These are phyloP conservation scores for Drosophila athabasca DNA, from an alignment of 1,140 invertebrate species.

Conservation along the genomic window DNA sequence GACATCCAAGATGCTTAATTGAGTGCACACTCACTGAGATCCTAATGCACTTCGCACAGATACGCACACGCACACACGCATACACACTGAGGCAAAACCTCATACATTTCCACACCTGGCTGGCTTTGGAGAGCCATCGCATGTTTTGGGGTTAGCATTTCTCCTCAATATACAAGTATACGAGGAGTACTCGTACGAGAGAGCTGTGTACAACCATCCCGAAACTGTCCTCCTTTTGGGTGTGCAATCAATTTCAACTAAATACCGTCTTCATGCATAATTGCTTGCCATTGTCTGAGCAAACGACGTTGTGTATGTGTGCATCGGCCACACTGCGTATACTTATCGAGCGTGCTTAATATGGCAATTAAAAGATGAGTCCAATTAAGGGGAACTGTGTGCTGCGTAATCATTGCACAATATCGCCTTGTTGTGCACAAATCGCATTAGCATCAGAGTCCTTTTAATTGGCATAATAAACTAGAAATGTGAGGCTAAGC, in stretches of 20 bases:
- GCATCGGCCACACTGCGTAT: conserved; percentile 34
- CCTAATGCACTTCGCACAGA: conserved; percentile 6
- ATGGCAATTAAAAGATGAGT: conserved; percentile 77
- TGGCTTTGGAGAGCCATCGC: conserved; percentile 38
- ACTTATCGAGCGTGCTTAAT: conserved; percentile 67
- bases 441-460: conserved; percentile 49
- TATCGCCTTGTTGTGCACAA: conserved; percentile 42
- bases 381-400: conserved; percentile 64
- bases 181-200: too few species aligned
- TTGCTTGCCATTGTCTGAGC: conserved; percentile 52
- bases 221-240: conserved; percentile 45
- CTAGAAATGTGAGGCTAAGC: conserved; percentile 16
- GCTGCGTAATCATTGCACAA: conserved; percentile 56
- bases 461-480: conserved; percentile 66
- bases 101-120: conserved; percentile 62
- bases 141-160: conserved; percentile 29
- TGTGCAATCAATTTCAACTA: conserved; percentile 73
- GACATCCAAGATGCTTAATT: conserved; percentile 56
- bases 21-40: conserved; percentile 36
- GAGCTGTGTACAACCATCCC: background rate
- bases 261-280: conserved; percentile 72
- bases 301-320: conserved; percentile 5
- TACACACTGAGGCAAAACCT: conserved; percentile 10
- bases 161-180: conserved; percentile 17
- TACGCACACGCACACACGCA: background rate